Base-by-base conservation (phyloP, 2,113 vertebrate genomes). In the Eulemur rufifrons region DNA sequence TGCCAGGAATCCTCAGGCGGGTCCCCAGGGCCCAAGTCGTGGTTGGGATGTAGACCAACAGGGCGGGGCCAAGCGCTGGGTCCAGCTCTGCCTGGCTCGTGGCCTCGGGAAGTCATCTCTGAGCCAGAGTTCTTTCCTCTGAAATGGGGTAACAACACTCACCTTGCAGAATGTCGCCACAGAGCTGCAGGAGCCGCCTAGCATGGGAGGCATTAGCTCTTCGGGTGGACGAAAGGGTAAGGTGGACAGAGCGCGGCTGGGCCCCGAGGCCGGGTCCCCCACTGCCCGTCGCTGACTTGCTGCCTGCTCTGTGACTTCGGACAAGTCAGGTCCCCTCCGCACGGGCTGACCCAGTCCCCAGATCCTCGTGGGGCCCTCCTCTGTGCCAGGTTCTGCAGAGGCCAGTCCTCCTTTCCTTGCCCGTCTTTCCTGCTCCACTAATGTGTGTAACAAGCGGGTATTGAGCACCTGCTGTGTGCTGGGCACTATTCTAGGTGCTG, bases 291-390 rank as follows among this genome's bases (percentile, higher is more conserved):
- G 12, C 78, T 69, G 50, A 23, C 56, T 71, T 42, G 50, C 71
- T 17, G 2, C 37, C 86, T 20, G 27, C 82, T 84, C 20, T 15
- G 23, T 11, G 42, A 21, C 32, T 64, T 2, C 29, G 32, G 18
- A 50, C 17, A 47, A 1, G 6, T 54, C 86, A 8, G 20, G 14
- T 39, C 6, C 66, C 20, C 11, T 5, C n/a, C 1, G 21, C 20
- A 27, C 0, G 0, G 74, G 20, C 21, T 0, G 18, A 32, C 23
- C 2, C 1, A 34, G 39, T 29, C 64, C 20, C 29, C 37, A 11
- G 32, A 4, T 20, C 8, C 6, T 8, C 14, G 12, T 39, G 42
- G 8, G 18, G 27, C 45, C 77, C 39, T 23, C 5, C 52, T 64
- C 27, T 34, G 64, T 15, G 1, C 0, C 0, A 21, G 45, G 29